These are phyloP conservation scores for Erythrolamprus reginae DNA, from an alignment of 2,113 vertebrate species.

Conservation along the genomic window DNA sequence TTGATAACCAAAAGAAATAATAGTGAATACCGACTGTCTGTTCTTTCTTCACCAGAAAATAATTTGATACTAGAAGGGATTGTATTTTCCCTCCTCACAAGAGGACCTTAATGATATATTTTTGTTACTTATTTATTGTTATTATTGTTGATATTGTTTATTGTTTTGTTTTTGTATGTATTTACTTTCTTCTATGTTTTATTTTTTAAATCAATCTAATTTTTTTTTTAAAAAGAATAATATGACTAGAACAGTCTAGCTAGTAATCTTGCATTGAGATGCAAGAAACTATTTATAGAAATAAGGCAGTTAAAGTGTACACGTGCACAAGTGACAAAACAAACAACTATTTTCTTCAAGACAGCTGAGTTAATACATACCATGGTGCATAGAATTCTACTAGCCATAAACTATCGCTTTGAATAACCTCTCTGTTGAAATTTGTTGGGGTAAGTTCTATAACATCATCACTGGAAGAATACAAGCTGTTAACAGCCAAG, in stretches of 20 bases:
- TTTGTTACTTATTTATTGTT: too few species aligned
- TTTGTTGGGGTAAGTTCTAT: slow-evolving; percentile 86
- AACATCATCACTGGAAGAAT: slow-evolving; percentile 88
- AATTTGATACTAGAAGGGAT: too few species aligned
- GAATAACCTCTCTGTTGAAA: slow-evolving; percentile 92
- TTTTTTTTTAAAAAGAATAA: too few species aligned
- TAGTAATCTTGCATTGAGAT: background rate
- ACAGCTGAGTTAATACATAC: slow-evolving; percentile 69
- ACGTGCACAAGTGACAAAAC: background rate
- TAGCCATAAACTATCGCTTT: slow-evolving; percentile 91
- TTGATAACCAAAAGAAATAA: too few species aligned
- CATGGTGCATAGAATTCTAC: slow-evolving; percentile 96
- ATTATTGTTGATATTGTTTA: too few species aligned
- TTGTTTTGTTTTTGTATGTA: too few species aligned
- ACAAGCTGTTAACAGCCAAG: slow-evolving; percentile 75
- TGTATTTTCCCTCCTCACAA: too few species aligned
- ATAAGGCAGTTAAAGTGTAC: background rate
- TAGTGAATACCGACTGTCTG: too few species aligned
- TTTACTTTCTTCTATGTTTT: too few species aligned
- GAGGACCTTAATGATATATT: too few species aligned
- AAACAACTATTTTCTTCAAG: background rate
- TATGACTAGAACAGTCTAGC: background rate
- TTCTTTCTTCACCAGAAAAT: too few species aligned
- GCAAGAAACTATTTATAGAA: background rate
- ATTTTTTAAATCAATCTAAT: too few species aligned